phyloP scores from a whole-genome alignment of 30 jellyfish, hydroid and myxozoan genomes.

The Aurelia sp. region DNA sequence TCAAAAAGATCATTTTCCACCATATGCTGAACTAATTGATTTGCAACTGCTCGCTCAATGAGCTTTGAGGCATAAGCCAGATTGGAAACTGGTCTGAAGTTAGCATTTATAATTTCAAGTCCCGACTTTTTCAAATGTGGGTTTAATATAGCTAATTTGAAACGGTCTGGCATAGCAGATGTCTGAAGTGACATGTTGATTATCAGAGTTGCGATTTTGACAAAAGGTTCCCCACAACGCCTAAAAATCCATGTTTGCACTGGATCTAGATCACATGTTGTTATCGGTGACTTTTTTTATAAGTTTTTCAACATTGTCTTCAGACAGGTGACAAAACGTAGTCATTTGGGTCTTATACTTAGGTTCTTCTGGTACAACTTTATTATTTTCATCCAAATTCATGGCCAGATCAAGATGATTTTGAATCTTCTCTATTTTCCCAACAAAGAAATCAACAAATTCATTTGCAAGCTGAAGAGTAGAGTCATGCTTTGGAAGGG shows the following conservation, averaged over 20 bases:
- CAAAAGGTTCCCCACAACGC: slow-evolving; percentile 21
- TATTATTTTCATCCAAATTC: slow-evolving; percentile 10
- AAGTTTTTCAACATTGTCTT: slow-evolving; percentile 21
- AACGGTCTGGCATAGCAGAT: slow-evolving; percentile 35
- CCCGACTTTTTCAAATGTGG: slow-evolving; percentile 43
- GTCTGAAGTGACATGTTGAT: slow-evolving; percentile 29
- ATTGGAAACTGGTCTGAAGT: background rate
- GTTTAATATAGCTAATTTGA: slow-evolving; percentile 32
- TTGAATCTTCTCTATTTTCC: slow-evolving; percentile 17
- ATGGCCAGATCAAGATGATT: slow-evolving; percentile 29
- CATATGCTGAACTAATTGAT: slow-evolving; percentile 49
- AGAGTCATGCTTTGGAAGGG: slow-evolving; percentile 10
- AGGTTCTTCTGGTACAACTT: slow-evolving; percentile 44
- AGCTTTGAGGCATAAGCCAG: slow-evolving; percentile 52
- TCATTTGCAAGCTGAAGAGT: slow-evolving; percentile 40
- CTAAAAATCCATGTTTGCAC: slow-evolving; percentile 20
- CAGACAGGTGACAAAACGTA: slow-evolving; percentile 9
- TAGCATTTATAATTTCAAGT: slow-evolving; percentile 41
- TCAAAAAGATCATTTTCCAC: slow-evolving; percentile 49
- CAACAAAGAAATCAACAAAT: slow-evolving; percentile 34
- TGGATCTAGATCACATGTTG: slow-evolving; percentile 44
- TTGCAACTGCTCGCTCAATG: slow-evolving; percentile 54
- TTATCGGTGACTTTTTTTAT: slow-evolving; percentile 30
- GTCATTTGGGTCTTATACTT: slow-evolving; percentile 21
- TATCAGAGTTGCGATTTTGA: slow-evolving; percentile 21